These are phyloP conservation scores for Dynastes grantii DNA, from an alignment of 2,888 invertebrate species.

Conservation along the genomic window DNA sequence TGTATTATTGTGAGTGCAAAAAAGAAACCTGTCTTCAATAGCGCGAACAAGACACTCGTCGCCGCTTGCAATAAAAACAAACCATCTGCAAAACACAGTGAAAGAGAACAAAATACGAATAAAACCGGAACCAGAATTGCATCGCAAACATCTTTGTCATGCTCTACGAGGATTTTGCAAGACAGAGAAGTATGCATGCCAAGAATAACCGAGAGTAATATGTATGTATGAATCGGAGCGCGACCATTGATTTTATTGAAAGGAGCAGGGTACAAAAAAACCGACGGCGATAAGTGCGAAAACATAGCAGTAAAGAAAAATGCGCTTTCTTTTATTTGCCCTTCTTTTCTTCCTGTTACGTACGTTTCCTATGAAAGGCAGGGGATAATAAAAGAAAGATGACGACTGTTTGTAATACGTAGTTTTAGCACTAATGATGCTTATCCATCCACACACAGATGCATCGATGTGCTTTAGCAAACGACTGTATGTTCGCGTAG, in stretches of 20 bases:
- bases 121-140: slow-evolving; percentile 30
- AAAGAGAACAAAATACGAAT: slow-evolving; percentile 28
- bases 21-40: background rate
- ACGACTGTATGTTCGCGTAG: background rate
- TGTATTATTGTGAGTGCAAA: background rate
- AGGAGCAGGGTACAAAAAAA: background rate
- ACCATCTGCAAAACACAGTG: background rate
- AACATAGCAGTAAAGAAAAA: slow-evolving; percentile 13
- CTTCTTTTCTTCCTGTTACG: slow-evolving; percentile 6
- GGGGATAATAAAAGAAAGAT: slow-evolving; percentile 16
- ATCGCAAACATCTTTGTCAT: slow-evolving; percentile 34
- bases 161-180: background rate
- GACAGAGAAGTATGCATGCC: slow-evolving; percentile 32
- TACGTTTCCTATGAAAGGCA: background rate
- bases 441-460: slow-evolving; percentile 20
- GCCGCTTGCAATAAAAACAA: slow-evolving; percentile 14
- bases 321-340: slow-evolving; percentile 10
- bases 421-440: slow-evolving; percentile 21
- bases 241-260: slow-evolving; percentile 39
- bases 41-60: background rate
- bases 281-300: slow-evolving; percentile 22
- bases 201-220: slow-evolving; percentile 15
- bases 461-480: background rate
- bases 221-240: slow-evolving; percentile 20
- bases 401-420: slow-evolving; percentile 14